Base-by-base conservation (phyloP, 2,888 invertebrate genomes). In the Aproaerema taeniolella region DNA sequence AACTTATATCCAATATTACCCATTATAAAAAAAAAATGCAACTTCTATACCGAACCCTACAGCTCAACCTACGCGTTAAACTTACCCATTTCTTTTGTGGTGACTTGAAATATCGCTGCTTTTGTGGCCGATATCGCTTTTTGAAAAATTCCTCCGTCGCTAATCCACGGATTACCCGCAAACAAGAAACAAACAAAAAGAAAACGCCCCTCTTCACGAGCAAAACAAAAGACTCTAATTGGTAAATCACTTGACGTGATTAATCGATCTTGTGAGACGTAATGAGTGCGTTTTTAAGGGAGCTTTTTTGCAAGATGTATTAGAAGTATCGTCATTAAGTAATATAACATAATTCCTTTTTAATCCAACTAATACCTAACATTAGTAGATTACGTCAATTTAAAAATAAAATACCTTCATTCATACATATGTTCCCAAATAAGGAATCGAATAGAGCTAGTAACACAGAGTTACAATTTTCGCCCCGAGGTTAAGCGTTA, bases 91-190 rank as follows among this genome's bases (percentile, higher is more conserved):
- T n/a, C 32, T 12, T 11, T 33, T 33, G 34, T 35, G n/a, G 14
- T 26, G 14, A 12, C 2, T 26, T 36, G 36, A 36, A 36, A 36
- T 13, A 38, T 39, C 24, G 26, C 26, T 41, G 14, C 40, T 46
- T 53, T 56, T 54, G 56, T 55, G 42, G 45, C 43, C 51, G 55
- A 53, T 56, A 58, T 56, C 54, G 52, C 49, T 53, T 55, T 49
- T 53, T 52, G 52, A 58, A 55, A 59, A 59, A 56, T 53, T 52
- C 15, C 16, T 8, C 15, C 11, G 10, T 9, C n/a, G 13, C 10
- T 16, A 9, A 10, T 50, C 49, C 52, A 51, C 50, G 48, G 52
- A 50, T 52, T 50, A 48, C 47, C 57, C 51, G 42, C 58, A 57
- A 50, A 49, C 46, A 48, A 49, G 49, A 58, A 53, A 55, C 61